Percentiles rank a stretch among this genome's conserved stretches.
phyloP scores from a whole-genome alignment of 2,888 invertebrate species.

The Cancer borealis region DNA sequence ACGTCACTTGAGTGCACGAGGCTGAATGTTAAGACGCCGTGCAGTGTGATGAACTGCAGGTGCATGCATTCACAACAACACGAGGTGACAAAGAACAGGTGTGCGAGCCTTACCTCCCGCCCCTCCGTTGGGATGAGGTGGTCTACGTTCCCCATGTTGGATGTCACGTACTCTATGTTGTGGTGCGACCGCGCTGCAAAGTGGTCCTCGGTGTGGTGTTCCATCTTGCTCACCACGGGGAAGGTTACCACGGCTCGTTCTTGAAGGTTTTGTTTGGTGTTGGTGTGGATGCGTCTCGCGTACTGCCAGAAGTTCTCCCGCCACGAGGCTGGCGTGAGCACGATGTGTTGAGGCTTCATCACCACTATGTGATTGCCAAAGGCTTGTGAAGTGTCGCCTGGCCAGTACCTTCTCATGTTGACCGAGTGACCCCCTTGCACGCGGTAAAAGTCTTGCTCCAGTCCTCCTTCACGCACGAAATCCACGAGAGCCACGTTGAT shows the following conservation, averaged over 20 bases:
- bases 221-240: background rate
- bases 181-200: background rate
- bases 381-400: background rate
- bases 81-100: background rate
- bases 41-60: background rate
- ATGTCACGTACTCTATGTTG: background rate
- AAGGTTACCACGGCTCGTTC: background rate
- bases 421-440: background rate
- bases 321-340: background rate
- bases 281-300: background rate
- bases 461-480: background rate
- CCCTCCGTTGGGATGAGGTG: background rate
- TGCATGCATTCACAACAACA: background rate
- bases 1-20: background rate
- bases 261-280: background rate
- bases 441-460: background rate
- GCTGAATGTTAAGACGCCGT: background rate
- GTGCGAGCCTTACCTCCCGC: background rate
- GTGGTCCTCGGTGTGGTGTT: background rate
- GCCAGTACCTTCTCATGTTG: conserved; percentile 41
- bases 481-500: conserved; percentile 39
- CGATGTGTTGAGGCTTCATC: no score
- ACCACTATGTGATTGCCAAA: background rate
- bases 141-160: conserved; percentile 23
- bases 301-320: background rate